Base-by-base conservation (phyloP, 1,140 invertebrate genomes). In the Lepidurus apus region DNA sequence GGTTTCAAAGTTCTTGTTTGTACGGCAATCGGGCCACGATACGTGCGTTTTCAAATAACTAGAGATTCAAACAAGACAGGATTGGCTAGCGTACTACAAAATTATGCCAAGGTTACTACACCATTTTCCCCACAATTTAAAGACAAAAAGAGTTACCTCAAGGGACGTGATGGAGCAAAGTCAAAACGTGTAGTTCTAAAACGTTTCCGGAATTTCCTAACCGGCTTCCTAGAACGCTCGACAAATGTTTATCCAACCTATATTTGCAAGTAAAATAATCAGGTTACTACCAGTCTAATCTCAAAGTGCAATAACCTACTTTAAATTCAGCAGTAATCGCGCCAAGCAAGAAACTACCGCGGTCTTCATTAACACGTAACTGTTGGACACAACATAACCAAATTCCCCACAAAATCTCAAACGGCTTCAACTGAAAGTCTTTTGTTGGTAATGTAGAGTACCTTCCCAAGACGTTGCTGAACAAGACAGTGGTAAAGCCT, bases 141-240 rank as follows among this genome's bases (percentile, higher is more conserved):
- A 45, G 5, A 2, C 77, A 78, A 42, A 74, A 73, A 42, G 47
- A 79, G 83, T 84, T 81, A 86, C 87, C 84, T 89, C 92, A 93
- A 74, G 92, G 92, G 76, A 93, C 92, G 91, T 93, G 91, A 85
- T 93, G 91, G 79, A 93, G 87, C 84, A 91, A 90, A 47, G 92
- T 92, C 42, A 93, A 88, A 21, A 93, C 92, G 84, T 91, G 87
- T 82, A 93, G 88, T 88, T 93, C 92, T 84, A 93, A 85, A 65
- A 89, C 87, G 86, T 93, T 93, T 82, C 91, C 92, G 84, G 90
- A 88, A 86, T 93, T 93, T 81, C 91, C 92, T 79, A 89, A 87
- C 80, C 91, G 87, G 84, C 91, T 93, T 77, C 91, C 92, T 87
- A 92, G 92, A 80, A 88, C 87, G 80, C 90, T 91, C 81, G 86